Evolutionary conservation across 2,797 vertebrate species (phyloP).

Genomic region (Acanthopagrus latus): DNA sequence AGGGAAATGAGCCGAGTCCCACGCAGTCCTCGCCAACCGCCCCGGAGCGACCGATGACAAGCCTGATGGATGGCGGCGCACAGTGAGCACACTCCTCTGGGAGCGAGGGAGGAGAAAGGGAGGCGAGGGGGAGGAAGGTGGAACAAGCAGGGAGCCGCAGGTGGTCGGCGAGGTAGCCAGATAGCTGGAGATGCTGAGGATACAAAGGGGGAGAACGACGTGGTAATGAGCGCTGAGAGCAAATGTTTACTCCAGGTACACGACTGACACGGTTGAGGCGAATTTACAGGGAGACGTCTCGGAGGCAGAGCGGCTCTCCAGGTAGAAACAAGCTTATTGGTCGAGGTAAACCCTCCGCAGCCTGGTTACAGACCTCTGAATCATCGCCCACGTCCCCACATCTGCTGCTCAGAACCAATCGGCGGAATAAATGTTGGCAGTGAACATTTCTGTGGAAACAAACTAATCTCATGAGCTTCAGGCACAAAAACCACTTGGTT

Average conservation of each 20-base stretch:
- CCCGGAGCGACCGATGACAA: conserved; percentile 82
- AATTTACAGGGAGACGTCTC: conserved; percentile 13
- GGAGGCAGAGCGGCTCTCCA: conserved; percentile 15
- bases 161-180: conserved; percentile 53
- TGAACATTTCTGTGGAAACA: too few species aligned
- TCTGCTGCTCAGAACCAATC: too few species aligned
- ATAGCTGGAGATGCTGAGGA: conserved; percentile 21
- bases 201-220: conserved; percentile 7
- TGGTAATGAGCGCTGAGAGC: conserved; percentile 39
- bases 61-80: conserved; percentile 83
- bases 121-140: conserved; percentile 34
- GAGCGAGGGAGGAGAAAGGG: conserved; percentile 56
- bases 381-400: neutral
- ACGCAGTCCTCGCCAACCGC: conserved; percentile 73
- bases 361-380: conserved; percentile 5
- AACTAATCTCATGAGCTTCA: too few species aligned
- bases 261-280: neutral
- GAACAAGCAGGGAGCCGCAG: conserved; percentile 63
- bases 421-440: too few species aligned
- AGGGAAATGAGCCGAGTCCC: conserved; percentile 86
- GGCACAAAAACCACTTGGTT: too few species aligned
- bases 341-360: neutral
- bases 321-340: neutral
- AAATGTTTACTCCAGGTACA: conserved; percentile 15
- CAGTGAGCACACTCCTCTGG: conserved; percentile 65